phyloP scores from a whole-genome alignment of 2,113 vertebrate genomes.

The Barbus barbus region DNA sequence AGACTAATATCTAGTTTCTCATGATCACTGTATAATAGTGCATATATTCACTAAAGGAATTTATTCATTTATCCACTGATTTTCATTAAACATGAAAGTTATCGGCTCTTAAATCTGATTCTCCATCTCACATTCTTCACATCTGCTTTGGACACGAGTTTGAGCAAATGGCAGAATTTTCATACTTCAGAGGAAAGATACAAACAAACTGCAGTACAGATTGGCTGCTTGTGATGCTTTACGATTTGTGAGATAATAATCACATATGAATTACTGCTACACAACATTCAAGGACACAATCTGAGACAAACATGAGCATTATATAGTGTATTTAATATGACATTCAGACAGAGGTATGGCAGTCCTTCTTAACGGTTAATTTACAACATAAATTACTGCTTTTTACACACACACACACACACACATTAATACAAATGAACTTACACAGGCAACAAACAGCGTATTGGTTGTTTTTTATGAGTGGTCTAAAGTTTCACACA shows the following conservation, averaged over 20 bases:
- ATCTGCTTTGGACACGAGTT: no score
- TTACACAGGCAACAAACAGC: background rate
- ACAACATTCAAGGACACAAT: no score
- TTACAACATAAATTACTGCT: constrained; percentile 25
- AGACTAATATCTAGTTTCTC: background rate
- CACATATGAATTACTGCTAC: no score
- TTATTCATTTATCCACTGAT: no score
- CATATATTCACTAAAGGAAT: background rate
- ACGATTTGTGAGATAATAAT: background rate
- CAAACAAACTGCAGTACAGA: no score
- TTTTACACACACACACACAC: background rate
- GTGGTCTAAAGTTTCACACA: background rate
- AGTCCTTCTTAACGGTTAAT: background rate
- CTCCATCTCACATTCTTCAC: no score
- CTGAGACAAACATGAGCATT: background rate
- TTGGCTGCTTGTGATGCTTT: no score
- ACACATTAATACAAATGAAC: background rate
- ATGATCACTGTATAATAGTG: background rate
- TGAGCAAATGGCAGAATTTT: no score
- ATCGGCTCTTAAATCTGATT: background rate
- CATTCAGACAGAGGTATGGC: background rate
- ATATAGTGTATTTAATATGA: background rate
- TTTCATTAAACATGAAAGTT: background rate
- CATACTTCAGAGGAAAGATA: no score
- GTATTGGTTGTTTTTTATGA: background rate